phyloP scores from a whole-genome alignment of 2,888 invertebrate genomes.

The Nymphalis polychloros region DNA sequence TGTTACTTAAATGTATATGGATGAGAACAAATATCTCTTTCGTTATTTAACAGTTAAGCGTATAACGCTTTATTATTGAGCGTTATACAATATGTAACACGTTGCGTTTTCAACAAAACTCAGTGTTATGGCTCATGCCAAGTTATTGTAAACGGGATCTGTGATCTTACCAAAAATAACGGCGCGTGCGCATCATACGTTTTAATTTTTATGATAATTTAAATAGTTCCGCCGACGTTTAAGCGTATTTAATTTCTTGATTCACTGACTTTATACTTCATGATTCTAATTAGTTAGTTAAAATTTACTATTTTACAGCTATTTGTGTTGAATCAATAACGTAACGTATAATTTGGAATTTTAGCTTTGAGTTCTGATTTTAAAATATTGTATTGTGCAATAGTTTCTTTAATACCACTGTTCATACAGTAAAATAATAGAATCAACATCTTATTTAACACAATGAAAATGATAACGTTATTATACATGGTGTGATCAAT shows the following conservation, averaged over 20 bases:
- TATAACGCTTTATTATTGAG: too few relatives aligned
- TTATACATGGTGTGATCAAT: conserved; percentile 34
- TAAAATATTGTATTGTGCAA: conserved; percentile 9
- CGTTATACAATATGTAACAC: not conserved
- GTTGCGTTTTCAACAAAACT: conserved; percentile 27
- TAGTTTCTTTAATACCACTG: not conserved
- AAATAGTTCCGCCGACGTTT: conserved; percentile 41
- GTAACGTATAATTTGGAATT: conserved; percentile 20
- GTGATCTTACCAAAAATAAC: conserved; percentile 44
- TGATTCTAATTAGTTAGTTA: conserved; percentile 27
- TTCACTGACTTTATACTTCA: conserved; percentile 29
- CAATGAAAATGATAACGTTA: not conserved
- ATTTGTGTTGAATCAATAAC: conserved; percentile 23
- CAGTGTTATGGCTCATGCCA: not conserved
- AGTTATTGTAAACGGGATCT: conserved; percentile 29
- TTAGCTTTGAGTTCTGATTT: conserved; percentile 8
- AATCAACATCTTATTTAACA: not conserved
- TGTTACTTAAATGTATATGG: too few relatives aligned
- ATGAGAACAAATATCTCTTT: too few relatives aligned
- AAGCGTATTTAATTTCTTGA: conserved; percentile 36
- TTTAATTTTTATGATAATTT: conserved; percentile 55
- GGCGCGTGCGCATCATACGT: conserved; percentile 56
- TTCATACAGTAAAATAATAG: not conserved
- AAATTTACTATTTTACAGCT: conserved; percentile 30
- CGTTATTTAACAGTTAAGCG: too few relatives aligned